Evolutionary conservation across 2,113 vertebrate species (phyloP).

Genomic region (Scatophagus argus): DNA sequence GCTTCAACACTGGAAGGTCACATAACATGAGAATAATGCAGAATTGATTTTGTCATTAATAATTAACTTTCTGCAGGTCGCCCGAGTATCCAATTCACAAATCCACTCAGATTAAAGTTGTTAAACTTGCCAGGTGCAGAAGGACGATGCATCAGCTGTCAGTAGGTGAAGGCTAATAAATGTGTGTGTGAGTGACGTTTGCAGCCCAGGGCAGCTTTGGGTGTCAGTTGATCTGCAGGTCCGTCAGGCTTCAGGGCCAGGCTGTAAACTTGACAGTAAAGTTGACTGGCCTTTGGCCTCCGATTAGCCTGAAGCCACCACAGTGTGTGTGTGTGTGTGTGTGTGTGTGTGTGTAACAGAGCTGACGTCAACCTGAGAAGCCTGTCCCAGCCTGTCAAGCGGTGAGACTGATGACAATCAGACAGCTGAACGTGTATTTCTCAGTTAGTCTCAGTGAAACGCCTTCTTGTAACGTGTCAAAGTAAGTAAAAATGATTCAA

Average conservation of each 20-base stretch:
- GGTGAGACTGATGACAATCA: not conserved
- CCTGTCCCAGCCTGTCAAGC: not conserved
- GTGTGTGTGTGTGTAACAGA: not conserved
- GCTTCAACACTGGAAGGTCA: not conserved
- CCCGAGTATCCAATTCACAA: too few species aligned
- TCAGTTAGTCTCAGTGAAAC: too few species aligned
- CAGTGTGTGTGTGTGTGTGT: too few species aligned
- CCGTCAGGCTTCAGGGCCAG: not conserved
- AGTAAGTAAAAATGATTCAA: not conserved
- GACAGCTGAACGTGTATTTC: accelerated
- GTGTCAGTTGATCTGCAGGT: not conserved
- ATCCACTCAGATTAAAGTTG: not conserved
- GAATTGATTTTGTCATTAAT: too few species aligned
- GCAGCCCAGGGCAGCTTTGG: not conserved
- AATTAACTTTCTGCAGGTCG: too few species aligned
- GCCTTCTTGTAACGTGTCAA: not conserved
- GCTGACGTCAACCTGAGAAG: not conserved
- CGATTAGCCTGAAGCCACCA: constrained; percentile 1
- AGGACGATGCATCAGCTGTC: not conserved
- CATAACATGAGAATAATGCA: too few species aligned
- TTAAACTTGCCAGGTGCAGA: not conserved
- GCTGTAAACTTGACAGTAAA: constrained; percentile 35
- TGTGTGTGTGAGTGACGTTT: not conserved
- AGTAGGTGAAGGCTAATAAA: not conserved
- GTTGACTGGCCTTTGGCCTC: not conserved